Evolutionary conservation across 2,113 vertebrate genomes (phyloP).

Genomic region (Corvus cornix): DNA sequence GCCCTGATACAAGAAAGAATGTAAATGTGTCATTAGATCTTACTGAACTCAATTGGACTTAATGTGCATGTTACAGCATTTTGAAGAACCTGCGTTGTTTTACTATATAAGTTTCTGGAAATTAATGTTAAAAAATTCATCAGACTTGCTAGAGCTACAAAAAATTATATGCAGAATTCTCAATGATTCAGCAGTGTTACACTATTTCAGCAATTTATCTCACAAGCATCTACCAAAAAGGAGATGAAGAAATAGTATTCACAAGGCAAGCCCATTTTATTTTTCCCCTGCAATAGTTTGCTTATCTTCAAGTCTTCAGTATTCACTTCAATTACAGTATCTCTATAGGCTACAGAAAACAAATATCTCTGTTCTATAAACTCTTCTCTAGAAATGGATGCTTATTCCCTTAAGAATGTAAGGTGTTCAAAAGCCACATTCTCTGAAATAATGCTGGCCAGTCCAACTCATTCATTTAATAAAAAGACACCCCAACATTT

Average conservation of each 20-base stretch:
- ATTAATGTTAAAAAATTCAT: background rate
- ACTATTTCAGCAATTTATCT: background rate
- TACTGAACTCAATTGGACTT: background rate
- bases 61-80: background rate
- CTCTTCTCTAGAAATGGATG: background rate
- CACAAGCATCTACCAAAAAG: background rate
- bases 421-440: background rate
- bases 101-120: background rate
- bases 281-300: background rate
- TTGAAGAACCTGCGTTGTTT: background rate
- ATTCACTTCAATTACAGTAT: background rate
- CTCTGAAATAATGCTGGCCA: conserved; percentile 18
- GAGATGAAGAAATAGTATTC: background rate
- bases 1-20: background rate
- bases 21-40: background rate
- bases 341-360: background rate
- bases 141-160: background rate
- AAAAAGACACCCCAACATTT: background rate
- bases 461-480: conserved; percentile 6
- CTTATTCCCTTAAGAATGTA: background rate
- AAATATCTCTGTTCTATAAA: background rate
- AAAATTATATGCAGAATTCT: background rate
- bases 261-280: background rate
- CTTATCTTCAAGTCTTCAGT: background rate
- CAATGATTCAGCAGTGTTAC: background rate